phyloP scores from a whole-genome alignment of 2,113 vertebrate genomes.

The Aegotheles bennettii region DNA sequence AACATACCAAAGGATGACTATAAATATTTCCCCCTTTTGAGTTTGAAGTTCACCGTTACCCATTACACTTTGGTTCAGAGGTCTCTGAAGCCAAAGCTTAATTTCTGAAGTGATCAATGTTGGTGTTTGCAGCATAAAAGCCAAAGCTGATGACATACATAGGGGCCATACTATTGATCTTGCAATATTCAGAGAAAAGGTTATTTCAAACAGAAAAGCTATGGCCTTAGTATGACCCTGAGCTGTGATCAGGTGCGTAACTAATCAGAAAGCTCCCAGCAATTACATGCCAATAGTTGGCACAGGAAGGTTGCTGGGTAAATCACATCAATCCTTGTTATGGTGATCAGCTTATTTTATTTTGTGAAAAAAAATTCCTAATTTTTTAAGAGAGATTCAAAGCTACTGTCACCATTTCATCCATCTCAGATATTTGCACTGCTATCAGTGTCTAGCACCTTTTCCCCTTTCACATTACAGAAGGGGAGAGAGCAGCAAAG shows the following conservation, averaged over 20 bases:
- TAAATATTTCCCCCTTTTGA: neutral
- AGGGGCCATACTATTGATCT: neutral
- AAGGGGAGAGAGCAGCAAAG: neutral
- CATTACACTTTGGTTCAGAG: neutral
- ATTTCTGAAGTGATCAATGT: conserved; percentile 18
- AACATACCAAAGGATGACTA: neutral
- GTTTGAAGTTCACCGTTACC: neutral
- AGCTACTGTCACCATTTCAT: neutral
- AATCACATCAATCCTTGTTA: neutral
- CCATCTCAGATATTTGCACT: neutral
- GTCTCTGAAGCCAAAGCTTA: neutral
- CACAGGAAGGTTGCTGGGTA: neutral
- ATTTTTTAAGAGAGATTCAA: neutral
- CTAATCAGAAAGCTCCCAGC: neutral
- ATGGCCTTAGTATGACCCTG: neutral
- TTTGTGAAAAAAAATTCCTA: neutral
- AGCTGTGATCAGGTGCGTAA: neutral
- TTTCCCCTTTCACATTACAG: neutral
- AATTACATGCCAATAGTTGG: neutral
- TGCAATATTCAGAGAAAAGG: neutral
- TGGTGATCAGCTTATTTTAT: neutral
- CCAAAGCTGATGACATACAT: neutral
- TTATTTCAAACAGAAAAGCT: conserved; percentile 11
- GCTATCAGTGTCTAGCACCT: neutral
- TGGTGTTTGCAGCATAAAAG: neutral